phyloP scores from a whole-genome alignment of 2,888 invertebrate species.

The Spilarctia lutea region DNA sequence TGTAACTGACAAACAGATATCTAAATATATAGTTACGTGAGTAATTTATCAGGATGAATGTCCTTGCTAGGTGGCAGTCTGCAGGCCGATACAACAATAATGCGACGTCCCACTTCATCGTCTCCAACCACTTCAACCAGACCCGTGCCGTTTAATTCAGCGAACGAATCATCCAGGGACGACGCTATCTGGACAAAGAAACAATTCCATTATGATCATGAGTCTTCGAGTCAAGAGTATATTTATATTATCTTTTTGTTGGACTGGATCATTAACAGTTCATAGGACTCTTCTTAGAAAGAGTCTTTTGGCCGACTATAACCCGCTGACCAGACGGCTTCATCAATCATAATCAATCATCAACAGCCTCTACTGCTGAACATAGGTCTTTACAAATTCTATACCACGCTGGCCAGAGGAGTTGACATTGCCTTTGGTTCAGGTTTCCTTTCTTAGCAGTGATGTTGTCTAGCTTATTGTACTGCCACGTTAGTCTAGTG shows the following conservation, averaged over 20 bases:
- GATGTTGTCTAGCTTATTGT: too few relatives aligned
- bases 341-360: too few relatives aligned
- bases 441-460: too few relatives aligned
- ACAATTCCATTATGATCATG: not conserved
- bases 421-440: too few relatives aligned
- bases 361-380: too few relatives aligned
- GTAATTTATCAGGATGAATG: conserved; percentile 86
- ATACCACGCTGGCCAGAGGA: too few relatives aligned
- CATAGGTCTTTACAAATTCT: too few relatives aligned
- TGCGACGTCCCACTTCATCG: conserved; percentile 93
- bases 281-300: too few relatives aligned
- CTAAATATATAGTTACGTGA: conserved; percentile 62
- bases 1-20: not conserved
- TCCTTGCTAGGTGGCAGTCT: conserved; percentile 91
- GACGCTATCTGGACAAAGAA: conserved; percentile 62
- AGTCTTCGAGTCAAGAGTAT: not conserved
- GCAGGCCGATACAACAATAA: conserved; percentile 98
- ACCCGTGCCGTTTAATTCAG: conserved; percentile 69
- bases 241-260: not conserved
- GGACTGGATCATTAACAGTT: too few relatives aligned
- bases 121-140: conserved; percentile 89
- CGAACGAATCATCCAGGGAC: conserved; percentile 67
- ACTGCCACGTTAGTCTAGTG: too few relatives aligned
- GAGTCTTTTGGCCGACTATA: too few relatives aligned
- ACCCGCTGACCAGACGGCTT: too few relatives aligned